Evolutionary conservation across 2,888 invertebrate species (phyloP).

Genomic region (Smittia aterrima): DNA sequence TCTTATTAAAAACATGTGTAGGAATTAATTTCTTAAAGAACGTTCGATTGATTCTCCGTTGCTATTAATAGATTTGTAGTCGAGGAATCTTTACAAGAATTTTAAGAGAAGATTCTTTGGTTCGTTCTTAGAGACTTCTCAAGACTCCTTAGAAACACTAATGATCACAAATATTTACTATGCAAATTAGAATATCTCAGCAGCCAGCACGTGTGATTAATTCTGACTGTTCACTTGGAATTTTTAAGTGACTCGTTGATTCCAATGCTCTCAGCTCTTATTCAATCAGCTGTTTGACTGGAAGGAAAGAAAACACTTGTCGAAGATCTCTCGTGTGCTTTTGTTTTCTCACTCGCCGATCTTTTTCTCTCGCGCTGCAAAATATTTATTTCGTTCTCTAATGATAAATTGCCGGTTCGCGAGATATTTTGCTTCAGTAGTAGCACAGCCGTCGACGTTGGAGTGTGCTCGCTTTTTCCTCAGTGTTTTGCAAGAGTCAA

Average conservation of each 20-base stretch:
- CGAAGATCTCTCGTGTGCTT: neutral
- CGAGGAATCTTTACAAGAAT: too few species aligned
- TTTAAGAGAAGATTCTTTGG: too few species aligned
- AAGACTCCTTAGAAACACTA: too few species aligned
- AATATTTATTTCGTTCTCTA: neutral
- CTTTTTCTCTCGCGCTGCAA: conserved; percentile 2
- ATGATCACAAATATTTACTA: too few species aligned
- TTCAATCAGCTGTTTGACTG: neutral
- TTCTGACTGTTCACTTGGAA: too few species aligned
- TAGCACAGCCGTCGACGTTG: conserved; percentile 28
- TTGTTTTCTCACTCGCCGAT: neutral
- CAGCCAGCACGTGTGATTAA: too few species aligned
- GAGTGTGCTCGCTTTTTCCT: conserved; percentile 16
- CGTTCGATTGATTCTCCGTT: too few species aligned
- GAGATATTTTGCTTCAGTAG: conserved; percentile 23
- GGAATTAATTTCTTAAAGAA: too few species aligned
- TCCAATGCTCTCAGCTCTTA: neutral
- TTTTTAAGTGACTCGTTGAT: neutral
- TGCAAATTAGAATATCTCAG: too few species aligned
- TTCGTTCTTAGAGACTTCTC: too few species aligned
- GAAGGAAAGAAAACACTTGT: neutral
- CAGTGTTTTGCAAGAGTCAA: neutral
- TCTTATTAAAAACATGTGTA: too few species aligned
- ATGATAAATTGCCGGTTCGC: conserved; percentile 31
- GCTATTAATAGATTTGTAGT: too few species aligned